Evolutionary conservation across 2,797 vertebrate species (phyloP).

Genomic region (Myotis findleyi): DNA sequence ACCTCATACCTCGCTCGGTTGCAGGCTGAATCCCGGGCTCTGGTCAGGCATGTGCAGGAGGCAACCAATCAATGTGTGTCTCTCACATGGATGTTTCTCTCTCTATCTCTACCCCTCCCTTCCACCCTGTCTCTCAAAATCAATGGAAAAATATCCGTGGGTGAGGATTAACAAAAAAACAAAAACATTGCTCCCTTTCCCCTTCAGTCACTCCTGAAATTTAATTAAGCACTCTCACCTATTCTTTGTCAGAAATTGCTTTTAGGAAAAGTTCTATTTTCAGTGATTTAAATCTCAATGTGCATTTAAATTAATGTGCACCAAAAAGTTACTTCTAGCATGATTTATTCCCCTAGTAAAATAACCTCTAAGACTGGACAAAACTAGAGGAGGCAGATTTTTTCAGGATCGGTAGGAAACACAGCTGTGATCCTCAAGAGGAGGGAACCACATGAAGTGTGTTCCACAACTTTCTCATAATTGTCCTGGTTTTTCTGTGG

Average conservation of each 20-base stretch:
- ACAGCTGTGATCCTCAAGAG: neutral
- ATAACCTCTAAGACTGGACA: neutral
- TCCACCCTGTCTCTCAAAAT: too few species aligned
- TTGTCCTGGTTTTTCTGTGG: neutral
- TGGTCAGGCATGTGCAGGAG: too few species aligned
- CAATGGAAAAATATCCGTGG: too few species aligned
- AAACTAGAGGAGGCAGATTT: neutral
- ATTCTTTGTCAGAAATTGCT: neutral
- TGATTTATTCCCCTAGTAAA: neutral
- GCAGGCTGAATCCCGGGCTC: too few species aligned
- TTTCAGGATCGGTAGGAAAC: neutral
- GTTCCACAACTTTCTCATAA: neutral
- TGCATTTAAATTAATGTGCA: slow-evolving; percentile 47
- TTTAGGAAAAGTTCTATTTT: neutral
- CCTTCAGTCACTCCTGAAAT: neutral
- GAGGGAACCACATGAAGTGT: neutral
- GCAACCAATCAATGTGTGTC: too few species aligned
- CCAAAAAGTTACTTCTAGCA: slow-evolving; percentile 5
- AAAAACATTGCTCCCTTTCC: neutral
- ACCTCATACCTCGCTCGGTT: too few species aligned
- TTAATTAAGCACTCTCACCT: neutral
- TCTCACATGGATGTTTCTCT: too few species aligned
- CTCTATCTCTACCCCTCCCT: too few species aligned
- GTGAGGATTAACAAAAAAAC: too few species aligned
- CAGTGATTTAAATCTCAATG: slow-evolving; percentile 22